Evolutionary conservation across 2,797 vertebrate species (phyloP).

Genomic region (Microctenopoma lineatum): DNA sequence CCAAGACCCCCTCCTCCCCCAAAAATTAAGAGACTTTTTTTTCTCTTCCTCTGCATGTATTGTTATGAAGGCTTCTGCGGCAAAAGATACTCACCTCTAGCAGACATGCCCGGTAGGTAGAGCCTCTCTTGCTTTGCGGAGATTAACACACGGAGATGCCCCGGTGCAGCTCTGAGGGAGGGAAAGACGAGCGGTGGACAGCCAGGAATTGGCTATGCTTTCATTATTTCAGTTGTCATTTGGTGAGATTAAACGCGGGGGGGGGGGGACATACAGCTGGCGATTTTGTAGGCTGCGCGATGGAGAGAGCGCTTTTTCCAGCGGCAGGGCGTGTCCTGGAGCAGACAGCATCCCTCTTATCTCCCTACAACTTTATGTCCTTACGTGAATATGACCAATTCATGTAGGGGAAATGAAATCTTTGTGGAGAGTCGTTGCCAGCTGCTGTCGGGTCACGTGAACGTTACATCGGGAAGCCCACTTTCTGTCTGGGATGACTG

Average conservation of each 20-base stretch:
- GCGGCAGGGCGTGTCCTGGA: slow-evolving; percentile 82
- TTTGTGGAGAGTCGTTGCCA: slow-evolving; percentile 9
- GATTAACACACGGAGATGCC: slow-evolving; percentile 45
- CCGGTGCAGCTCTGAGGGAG: slow-evolving; percentile 27
- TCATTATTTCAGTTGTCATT: slow-evolving; percentile 46
- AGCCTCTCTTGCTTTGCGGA: slow-evolving; percentile 58
- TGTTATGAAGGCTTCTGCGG: slow-evolving; percentile 76
- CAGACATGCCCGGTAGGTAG: slow-evolving; percentile 84
- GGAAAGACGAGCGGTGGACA: slow-evolving; percentile 12
- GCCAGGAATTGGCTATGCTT: slow-evolving; percentile 27
- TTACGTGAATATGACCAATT: slow-evolving; percentile 32
- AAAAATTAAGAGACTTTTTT: slow-evolving; percentile 37
- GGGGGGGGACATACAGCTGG: slow-evolving; percentile 21
- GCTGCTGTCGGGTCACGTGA: slow-evolving; percentile 11
- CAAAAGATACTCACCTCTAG: slow-evolving; percentile 80
- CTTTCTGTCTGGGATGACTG: slow-evolving; percentile 55
- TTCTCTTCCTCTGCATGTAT: slow-evolving; percentile 18
- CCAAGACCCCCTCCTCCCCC: slow-evolving; percentile 12
- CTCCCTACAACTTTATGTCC: slow-evolving; percentile 66
- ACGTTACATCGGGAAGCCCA: slow-evolving; percentile 26
- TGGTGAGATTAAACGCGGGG: slow-evolving; percentile 34
- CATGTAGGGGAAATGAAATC: slow-evolving; percentile 2
- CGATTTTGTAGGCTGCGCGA: slow-evolving; percentile 55
- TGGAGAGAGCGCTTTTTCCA: slow-evolving; percentile 64
- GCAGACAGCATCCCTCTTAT: slow-evolving; percentile 77